Evolutionary conservation across 2,888 invertebrate genomes (phyloP), one percentile per base, ranked within the genome.

Genomic region (Acholoe squamosa): DNA sequence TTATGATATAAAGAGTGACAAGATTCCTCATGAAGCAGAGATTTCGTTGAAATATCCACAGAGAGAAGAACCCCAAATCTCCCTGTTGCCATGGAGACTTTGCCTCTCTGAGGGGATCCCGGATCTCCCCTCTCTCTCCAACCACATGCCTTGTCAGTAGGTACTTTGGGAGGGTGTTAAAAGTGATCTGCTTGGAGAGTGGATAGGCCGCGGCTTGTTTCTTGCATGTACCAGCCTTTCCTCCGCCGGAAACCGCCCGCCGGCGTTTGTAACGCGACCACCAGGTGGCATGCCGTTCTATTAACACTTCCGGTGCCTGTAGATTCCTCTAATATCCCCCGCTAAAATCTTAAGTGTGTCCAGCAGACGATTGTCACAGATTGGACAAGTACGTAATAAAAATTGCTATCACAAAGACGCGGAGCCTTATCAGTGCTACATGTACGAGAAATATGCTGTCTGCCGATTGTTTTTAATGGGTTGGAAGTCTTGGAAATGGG

Each of bases 251-350:
- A 71, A 71, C 71, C 71, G 19, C 71, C 71, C 31, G 28, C 71
- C 71, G 28, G 71, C 71, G 71, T 71, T 71, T 71, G 71, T 71
- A 71, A 71, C 12, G 28, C 71, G 71, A 71, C 71, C 71, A 71
- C 71, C 71, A 71, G 71, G 71, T 28, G 71, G 71, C 71, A 71
- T 71, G 71, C 71, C 71, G 14, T 22, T 71, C 71, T 25, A 71
- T 71, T 71, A 71, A 71, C 71, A 71, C 71, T 71, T 71, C 71
- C 71, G 71, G 71, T 71, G n/a, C 14, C n/a, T 28, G 31, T 71
- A 71, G 12, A 5, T 71, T n/a, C 71, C 14, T 25, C 25, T 16
- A 71, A n/a, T 71, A 71, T 71, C 71, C 28, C 71, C 28, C 71
- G 28, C 12, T 28, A 14, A 43, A 43, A 43, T 43, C 43, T 10